Conservation (phyloP, 2,888 invertebrate genomes). For the Ectobius pallidus region DNA sequence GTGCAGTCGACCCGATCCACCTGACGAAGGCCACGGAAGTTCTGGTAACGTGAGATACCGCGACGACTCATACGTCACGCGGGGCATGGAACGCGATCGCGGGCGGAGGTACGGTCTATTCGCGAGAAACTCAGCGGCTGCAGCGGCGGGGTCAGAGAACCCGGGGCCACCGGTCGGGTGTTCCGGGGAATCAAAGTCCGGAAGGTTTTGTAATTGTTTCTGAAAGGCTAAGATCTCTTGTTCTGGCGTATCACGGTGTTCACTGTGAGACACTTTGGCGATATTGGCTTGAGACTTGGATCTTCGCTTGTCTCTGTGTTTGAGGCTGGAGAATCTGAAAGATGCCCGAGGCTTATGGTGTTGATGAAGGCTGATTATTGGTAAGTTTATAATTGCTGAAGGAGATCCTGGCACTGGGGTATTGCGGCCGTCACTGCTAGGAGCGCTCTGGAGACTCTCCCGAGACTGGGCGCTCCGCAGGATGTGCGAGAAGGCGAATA, state of each 20-base stretch:
- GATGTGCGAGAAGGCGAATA: constrained; percentile 49
- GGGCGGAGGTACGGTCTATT: constrained; percentile 52
- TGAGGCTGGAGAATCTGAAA: constrained; percentile 49
- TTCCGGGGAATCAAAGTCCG: constrained; percentile 56
- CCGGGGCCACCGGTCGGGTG: constrained; percentile 45
- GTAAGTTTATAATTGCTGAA: constrained; percentile 44
- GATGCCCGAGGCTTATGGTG: constrained; percentile 48
- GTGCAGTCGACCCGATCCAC: constrained; percentile 47
- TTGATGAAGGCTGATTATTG: constrained; percentile 40
- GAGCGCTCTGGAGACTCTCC: constrained; percentile 50
- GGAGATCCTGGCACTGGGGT: constrained; percentile 45
- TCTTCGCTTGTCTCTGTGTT: constrained; percentile 49
- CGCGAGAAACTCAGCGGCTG: constrained; percentile 48
- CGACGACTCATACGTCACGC: constrained; percentile 55
- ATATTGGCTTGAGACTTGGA: constrained; percentile 52
- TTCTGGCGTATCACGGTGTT: constrained; percentile 52
- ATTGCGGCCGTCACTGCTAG: constrained; percentile 48
- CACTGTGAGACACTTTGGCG: constrained; percentile 45
- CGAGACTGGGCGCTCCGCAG: constrained; percentile 50
- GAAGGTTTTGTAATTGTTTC: constrained; percentile 62
- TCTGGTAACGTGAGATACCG: constrained; percentile 52
- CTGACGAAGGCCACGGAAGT: constrained; percentile 47
- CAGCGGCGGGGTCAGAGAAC: constrained; percentile 47
- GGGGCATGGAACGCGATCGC: constrained; percentile 56
- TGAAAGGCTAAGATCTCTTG: constrained; percentile 62